Conservation (phyloP, 2,797 vertebrate genomes). For the Acanthopagrus latus region DNA sequence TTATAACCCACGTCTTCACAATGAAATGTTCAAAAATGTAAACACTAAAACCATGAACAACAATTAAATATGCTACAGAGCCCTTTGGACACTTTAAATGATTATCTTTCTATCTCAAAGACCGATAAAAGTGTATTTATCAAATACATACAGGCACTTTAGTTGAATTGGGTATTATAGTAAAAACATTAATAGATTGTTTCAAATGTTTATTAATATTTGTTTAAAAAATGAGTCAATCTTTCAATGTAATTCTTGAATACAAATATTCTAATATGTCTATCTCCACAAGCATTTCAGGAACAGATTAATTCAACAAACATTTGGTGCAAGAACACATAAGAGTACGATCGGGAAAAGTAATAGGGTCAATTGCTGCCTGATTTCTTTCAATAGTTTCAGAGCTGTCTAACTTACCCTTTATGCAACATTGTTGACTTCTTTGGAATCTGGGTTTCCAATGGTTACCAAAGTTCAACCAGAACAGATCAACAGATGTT, state of each 20-base stretch:
- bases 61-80: background rate
- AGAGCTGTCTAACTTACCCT: background rate
- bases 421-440: background rate
- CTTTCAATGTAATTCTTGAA: background rate
- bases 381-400: background rate
- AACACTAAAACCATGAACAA: background rate
- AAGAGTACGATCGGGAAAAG: background rate
- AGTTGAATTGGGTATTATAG: background rate
- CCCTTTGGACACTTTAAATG: background rate
- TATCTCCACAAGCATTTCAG: background rate
- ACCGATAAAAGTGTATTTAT: slow-evolving; percentile 1
- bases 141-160: background rate
- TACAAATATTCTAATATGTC: background rate
- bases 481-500: background rate
- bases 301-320: background rate
- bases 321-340: background rate
- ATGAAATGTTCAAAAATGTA: background rate
- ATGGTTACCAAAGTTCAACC: background rate
- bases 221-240: background rate
- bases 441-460: background rate
- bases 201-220: slow-evolving; percentile 6
- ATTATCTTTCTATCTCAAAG: background rate
- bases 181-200: slow-evolving; percentile 12
- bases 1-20: background rate
- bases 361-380: background rate